Conservation (phyloP, 2,888 invertebrate genomes). For the Rhagonycha fulva region DNA sequence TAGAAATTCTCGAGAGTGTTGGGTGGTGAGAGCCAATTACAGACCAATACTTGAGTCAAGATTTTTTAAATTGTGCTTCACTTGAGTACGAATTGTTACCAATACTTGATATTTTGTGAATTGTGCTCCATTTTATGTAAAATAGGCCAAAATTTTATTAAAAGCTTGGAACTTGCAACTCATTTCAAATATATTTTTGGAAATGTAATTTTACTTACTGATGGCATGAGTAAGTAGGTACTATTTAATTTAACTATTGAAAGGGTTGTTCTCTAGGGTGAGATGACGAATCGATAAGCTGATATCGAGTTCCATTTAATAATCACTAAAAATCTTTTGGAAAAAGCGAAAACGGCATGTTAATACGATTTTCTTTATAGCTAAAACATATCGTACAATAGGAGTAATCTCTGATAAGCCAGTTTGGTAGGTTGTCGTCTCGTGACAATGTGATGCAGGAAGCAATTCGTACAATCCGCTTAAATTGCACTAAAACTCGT, state of each 20-base stretch:
- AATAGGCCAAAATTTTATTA: not conserved
- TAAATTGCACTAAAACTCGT: conserved; percentile 23
- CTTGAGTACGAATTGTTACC: not conserved
- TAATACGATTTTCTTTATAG: not conserved
- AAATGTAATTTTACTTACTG: not conserved
- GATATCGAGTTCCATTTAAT: not conserved
- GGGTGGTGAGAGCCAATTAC: not conserved
- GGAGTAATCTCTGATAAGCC: conserved; percentile 24
- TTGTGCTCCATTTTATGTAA: not conserved
- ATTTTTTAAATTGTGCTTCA: not conserved
- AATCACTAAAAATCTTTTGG: not conserved
- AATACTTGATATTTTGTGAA: not conserved
- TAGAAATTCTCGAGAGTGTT: not conserved
- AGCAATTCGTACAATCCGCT: conserved; percentile 24
- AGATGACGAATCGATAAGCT: not conserved
- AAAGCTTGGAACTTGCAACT: not conserved
- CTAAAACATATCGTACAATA: conserved; percentile 9
- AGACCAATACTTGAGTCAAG: not conserved
- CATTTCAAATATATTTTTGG: not conserved
- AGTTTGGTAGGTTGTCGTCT: conserved; percentile 26
- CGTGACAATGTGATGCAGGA: conserved; percentile 24
- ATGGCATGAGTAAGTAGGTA: not conserved
- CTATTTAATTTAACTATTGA: not conserved
- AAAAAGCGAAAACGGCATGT: not conserved
- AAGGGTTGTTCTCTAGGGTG: not conserved